A percentile compares a stretch with the other conserved stretches of the same genome.
Evolutionary conservation across 2,113 vertebrate genomes (phyloP).

Genomic region (Vimba vimba): DNA sequence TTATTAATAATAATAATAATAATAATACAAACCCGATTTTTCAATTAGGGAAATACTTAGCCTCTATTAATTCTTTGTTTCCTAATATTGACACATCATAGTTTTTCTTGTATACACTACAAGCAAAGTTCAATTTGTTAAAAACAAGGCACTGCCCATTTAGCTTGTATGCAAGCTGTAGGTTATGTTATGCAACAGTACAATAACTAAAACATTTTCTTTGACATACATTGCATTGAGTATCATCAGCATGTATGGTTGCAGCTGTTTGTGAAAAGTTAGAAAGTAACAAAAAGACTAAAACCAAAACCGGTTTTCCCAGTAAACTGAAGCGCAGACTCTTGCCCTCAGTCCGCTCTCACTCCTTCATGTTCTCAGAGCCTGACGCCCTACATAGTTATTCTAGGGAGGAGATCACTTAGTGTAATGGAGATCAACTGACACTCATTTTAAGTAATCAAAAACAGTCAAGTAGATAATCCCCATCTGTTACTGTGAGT

Average conservation of each 20-base stretch:
- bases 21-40: not conserved
- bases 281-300: not conserved
- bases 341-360: not conserved
- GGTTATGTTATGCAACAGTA: not conserved
- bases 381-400: not conserved
- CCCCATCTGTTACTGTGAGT: not conserved
- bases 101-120: not conserved
- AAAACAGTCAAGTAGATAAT: constrained; percentile 5
- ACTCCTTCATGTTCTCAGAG: not conserved
- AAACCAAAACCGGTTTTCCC: constrained; percentile 3
- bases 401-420: not conserved
- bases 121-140: not conserved
- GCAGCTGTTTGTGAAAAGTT: not conserved
- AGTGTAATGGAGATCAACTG: constrained; percentile 37
- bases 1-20: not conserved
- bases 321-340: not conserved
- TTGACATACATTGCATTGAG: not conserved
- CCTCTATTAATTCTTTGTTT: not conserved
- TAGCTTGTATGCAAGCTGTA: not conserved
- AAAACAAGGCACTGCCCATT: not conserved
- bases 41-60: not conserved
- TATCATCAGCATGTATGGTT: not conserved
- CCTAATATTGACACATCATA: not conserved
- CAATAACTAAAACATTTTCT: not conserved
- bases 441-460: constrained; percentile 36